A percentile compares a stretch with the other conserved stretches of the same genome.
Evolutionary conservation across 2,113 vertebrate species (phyloP).

Genomic region (Rattus norvegicus): GRCr8 NC_086032.1:103092001-103092500

Average conservation of each 20-base stretch:
- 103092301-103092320: background rate
- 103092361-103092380: background rate
- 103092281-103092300: background rate
- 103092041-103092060: background rate
- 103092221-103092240: background rate
- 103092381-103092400: background rate
- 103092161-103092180: background rate
- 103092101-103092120: background rate
- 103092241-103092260: background rate
- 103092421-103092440: background rate
- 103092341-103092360: background rate
- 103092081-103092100: background rate
- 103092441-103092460: no score
- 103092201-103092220: constrained; percentile 24
- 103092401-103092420: background rate
- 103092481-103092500: background rate
- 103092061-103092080: background rate
- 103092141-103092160: background rate
- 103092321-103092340: background rate
- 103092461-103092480: no score
- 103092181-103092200: background rate
- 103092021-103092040: background rate
- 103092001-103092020: background rate
- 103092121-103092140: background rate
- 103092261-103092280: background rate